These are phyloP conservation scores for Leptatherina wallacei DNA, from an alignment of 2,797 vertebrate genomes.

Conservation along the genomic window DNA sequence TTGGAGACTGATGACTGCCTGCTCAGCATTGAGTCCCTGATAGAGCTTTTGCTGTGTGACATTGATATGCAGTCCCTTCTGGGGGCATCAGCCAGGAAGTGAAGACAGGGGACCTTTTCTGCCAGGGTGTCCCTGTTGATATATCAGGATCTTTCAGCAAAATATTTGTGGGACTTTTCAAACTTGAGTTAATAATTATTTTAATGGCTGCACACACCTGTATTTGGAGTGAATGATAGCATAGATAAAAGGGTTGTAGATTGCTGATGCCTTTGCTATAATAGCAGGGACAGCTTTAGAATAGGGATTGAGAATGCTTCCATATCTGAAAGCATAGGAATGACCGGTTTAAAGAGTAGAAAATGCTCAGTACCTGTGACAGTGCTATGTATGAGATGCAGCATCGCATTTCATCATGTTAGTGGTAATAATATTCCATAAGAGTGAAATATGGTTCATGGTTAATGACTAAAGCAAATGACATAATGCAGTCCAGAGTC, in stretches of 20 bases:
- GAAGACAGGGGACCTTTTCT: conserved; percentile 79
- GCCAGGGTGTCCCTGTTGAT: conserved; percentile 78
- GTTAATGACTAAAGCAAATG: conserved; percentile 27
- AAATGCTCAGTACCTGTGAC: neutral
- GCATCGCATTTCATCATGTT: conserved; percentile 17
- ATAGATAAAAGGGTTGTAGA: conserved; percentile 94
- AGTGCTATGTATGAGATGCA: neutral
- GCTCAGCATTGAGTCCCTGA: conserved; percentile 74
- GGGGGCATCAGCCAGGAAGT: conserved; percentile 68
- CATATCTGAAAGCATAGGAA: conserved; percentile 78
- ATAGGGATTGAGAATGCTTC: conserved; percentile 85
- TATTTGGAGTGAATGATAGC: conserved; percentile 93
- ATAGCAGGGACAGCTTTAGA: conserved; percentile 91
- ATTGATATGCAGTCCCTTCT: conserved; percentile 69
- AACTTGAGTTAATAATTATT: neutral
- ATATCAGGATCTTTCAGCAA: conserved; percentile 19
- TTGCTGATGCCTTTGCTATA: conserved; percentile 91
- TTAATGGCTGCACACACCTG: conserved; percentile 77
- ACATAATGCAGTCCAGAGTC: conserved; percentile 7
- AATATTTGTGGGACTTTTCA: conserved; percentile 9
- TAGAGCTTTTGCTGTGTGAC: conserved; percentile 76
- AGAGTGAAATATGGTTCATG: conserved; percentile 10
- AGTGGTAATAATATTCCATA: conserved; percentile 8
- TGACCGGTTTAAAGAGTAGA: conserved; percentile 13
- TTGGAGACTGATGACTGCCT: conserved; percentile 74